Conservation (phyloP, 2,888 invertebrate genomes). For the Idaea aversata region DNA sequence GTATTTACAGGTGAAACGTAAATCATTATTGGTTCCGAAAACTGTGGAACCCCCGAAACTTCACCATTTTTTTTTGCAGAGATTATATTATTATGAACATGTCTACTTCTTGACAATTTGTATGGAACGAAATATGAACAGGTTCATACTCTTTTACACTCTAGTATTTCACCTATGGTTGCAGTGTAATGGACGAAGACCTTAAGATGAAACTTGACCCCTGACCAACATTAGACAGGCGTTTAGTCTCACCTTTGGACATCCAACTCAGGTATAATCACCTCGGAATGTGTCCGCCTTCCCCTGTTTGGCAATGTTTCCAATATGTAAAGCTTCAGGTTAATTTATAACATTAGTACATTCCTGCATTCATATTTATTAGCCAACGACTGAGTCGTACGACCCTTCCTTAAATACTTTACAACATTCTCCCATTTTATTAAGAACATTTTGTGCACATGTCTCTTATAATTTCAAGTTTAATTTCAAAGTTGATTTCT, state of each 20-base stretch:
- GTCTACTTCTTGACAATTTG: too few species aligned
- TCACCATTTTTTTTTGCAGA: too few species aligned
- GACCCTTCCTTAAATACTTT: neutral
- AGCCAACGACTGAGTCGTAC: slow-evolving; percentile 21
- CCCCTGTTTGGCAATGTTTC: slow-evolving; percentile 61
- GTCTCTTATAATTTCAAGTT: neutral
- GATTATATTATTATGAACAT: too few species aligned
- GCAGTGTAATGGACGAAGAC: neutral
- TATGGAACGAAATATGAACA: too few species aligned
- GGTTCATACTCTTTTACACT: too few species aligned
- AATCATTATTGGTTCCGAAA: too few species aligned
- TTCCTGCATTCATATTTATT: slow-evolving; percentile 25
- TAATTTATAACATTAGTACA: slow-evolving; percentile 33
- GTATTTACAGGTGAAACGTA: too few species aligned
- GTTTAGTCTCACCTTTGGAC: neutral
- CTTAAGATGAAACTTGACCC: neutral
- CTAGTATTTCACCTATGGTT: neutral
- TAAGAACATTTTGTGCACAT: neutral
- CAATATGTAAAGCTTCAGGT: slow-evolving; percentile 39
- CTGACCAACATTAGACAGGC: neutral
- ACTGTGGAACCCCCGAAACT: too few species aligned
- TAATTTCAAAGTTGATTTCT: neutral
- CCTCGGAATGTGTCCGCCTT: slow-evolving; percentile 65
- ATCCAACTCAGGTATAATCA: slow-evolving; percentile 32
- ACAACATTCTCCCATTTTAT: neutral